Conservation (phyloP, 2,113 vertebrate genomes). For the Festucalex cinctus region DNA sequence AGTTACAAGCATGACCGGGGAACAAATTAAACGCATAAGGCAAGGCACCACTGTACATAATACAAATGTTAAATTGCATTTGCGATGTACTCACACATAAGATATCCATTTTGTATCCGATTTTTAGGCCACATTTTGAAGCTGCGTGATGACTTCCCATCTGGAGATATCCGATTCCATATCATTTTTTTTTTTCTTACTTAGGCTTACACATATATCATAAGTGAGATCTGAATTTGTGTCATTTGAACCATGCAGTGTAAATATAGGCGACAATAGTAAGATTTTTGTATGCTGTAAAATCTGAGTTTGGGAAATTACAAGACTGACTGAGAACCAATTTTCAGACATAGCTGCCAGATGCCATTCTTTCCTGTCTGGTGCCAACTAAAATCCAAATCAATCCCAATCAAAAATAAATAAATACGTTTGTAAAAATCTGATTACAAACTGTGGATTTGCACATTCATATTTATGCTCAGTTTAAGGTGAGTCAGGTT, state of each 20-base stretch:
- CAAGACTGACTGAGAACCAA: neutral
- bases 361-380: neutral
- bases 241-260: neutral
- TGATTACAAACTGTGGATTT: conserved; percentile 3
- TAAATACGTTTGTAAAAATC: neutral
- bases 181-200: too few species aligned
- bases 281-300: neutral
- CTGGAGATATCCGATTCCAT: neutral
- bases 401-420: neutral
- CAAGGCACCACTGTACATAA: too few species aligned
- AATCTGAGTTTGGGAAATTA: neutral
- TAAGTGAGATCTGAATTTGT: neutral
- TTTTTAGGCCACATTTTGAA: too few species aligned
- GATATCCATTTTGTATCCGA: too few species aligned
- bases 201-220: neutral
- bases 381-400: neutral
- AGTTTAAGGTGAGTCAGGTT: conserved; percentile 26
- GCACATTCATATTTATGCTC: neutral
- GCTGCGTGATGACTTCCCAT: neutral
- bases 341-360: neutral
- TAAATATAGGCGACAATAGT: neutral
- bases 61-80: neutral
- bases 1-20: too few species aligned
- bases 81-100: neutral
- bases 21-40: too few species aligned